A percentile compares a stretch with the other conserved stretches of the same genome.
Evolutionary conservation across 2,888 invertebrate species (phyloP).

Genomic region (Trilocha varians): DNA sequence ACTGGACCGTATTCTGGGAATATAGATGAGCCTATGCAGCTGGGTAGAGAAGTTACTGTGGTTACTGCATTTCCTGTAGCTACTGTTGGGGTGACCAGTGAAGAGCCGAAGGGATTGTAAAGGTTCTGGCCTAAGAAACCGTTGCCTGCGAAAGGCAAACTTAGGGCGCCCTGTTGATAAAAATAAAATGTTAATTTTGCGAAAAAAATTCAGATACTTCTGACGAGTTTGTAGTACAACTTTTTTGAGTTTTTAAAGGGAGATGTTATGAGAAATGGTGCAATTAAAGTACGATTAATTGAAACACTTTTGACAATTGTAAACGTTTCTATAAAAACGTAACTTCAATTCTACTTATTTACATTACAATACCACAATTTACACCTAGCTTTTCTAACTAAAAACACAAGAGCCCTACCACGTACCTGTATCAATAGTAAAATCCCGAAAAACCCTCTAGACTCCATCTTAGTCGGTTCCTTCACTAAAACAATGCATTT

Average conservation of each 20-base stretch:
- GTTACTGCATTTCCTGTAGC: slow-evolving; percentile 16
- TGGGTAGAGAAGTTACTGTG: slow-evolving; percentile 14
- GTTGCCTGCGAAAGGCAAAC: slow-evolving; percentile 13
- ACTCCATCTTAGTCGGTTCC: slow-evolving; percentile 6
- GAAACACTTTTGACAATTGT: no score
- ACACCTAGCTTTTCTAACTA: no score
- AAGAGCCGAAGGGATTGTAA: slow-evolving; percentile 7
- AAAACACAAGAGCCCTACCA: no score
- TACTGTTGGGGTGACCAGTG: slow-evolving; percentile 11
- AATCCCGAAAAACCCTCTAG: slow-evolving; percentile 19
- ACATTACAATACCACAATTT: no score
- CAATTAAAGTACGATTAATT: no score
- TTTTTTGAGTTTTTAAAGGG: no score
- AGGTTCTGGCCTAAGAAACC: slow-evolving; percentile 4
- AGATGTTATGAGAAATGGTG: no score
- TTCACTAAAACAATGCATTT: background rate
- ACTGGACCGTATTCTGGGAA: slow-evolving; percentile 12
- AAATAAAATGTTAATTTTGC: background rate
- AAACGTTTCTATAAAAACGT: no score
- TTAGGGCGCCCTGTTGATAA: slow-evolving; percentile 16
- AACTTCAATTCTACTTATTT: no score
- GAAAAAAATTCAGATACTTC: no score
- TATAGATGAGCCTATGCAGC: slow-evolving; percentile 6
- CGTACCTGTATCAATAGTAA: background rate
- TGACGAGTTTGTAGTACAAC: no score